A percentile compares a stretch with the other conserved stretches of the same genome.
Conservation (phyloP, 2,113 vertebrate species). For the Megaleporinus macrocephalus region DNA sequence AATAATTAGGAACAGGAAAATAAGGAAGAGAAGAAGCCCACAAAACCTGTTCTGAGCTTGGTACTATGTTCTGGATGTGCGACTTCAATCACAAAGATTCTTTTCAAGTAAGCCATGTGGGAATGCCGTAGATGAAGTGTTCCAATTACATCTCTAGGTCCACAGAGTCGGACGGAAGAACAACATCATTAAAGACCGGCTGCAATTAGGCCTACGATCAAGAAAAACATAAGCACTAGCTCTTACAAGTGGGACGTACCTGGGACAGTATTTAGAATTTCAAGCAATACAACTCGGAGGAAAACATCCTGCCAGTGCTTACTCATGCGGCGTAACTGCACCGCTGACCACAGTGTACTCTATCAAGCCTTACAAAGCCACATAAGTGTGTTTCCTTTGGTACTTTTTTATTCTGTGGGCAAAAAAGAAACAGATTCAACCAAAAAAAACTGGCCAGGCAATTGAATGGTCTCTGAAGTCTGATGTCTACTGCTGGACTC, state of each 20-base stretch:
- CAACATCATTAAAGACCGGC: not conserved
- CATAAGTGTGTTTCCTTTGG: constrained; percentile 25
- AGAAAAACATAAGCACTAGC: not conserved
- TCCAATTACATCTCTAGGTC: not conserved
- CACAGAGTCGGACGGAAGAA: not conserved
- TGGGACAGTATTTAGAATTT: not conserved
- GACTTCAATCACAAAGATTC: not conserved
- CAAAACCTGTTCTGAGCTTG: not conserved
- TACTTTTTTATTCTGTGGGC: constrained; percentile 19
- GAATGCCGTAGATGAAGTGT: not conserved
- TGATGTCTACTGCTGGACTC: not conserved
- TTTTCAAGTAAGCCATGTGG: not conserved
- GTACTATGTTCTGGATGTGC: not conserved
- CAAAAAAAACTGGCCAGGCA: not conserved
- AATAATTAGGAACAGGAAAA: not conserved
- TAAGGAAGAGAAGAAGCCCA: no score
- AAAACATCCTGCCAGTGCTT: not conserved
- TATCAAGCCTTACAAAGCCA: constrained; percentile 31
- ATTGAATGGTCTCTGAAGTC: constrained; percentile 2
- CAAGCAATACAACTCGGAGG: not conserved
- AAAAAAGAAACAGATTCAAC: constrained; percentile 3
- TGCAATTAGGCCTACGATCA: not conserved
- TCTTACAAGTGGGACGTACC: not conserved
- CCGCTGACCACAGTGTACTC: constrained; percentile 38
- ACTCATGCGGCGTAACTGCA: constrained; percentile 21